These are phyloP conservation scores for Prosapia bicincta DNA, from an alignment of 2,888 invertebrate genomes.

Conservation along the genomic window DNA sequence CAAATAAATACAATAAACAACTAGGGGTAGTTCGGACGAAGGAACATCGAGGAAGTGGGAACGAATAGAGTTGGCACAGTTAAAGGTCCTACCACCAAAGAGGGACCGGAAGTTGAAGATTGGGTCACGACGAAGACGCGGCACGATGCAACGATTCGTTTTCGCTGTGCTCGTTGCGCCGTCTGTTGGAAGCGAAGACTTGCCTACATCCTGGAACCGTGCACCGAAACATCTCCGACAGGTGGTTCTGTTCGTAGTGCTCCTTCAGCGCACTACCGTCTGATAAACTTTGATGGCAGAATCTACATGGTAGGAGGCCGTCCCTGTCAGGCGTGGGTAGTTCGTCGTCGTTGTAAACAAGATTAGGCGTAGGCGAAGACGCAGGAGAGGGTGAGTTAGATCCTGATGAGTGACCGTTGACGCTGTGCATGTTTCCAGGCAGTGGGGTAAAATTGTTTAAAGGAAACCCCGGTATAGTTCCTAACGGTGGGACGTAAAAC, in stretches of 20 bases:
- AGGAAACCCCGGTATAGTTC: constrained; percentile 55
- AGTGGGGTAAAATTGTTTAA: constrained; percentile 48
- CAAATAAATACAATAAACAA: background rate
- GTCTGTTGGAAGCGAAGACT: constrained; percentile 73
- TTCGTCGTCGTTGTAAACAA: constrained; percentile 63
- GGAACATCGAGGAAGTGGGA: background rate
- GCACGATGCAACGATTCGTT: constrained; percentile 54
- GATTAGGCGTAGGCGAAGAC: constrained; percentile 43
- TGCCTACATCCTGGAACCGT: constrained; percentile 73
- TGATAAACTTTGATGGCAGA: constrained; percentile 62
- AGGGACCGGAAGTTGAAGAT: constrained; percentile 23
- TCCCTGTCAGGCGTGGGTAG: constrained; percentile 62
- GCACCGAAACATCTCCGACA: constrained; percentile 68
- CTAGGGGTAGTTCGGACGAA: background rate
- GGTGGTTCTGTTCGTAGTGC: constrained; percentile 68
- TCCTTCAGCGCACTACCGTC: constrained; percentile 62
- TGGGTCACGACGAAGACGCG: constrained; percentile 39
- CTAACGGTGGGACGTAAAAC: constrained; percentile 56
- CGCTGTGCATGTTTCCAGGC: constrained; percentile 49
- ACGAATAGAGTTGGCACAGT: constrained; percentile 14
- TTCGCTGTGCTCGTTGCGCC: constrained; percentile 72
- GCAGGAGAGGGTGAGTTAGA: constrained; percentile 40
- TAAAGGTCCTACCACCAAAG: constrained; percentile 30
- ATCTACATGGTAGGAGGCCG: constrained; percentile 64
- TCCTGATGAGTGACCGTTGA: constrained; percentile 47